Evolutionary conservation across 2,888 invertebrate genomes (phyloP).

Genomic region (Alsophila aescularia): DNA sequence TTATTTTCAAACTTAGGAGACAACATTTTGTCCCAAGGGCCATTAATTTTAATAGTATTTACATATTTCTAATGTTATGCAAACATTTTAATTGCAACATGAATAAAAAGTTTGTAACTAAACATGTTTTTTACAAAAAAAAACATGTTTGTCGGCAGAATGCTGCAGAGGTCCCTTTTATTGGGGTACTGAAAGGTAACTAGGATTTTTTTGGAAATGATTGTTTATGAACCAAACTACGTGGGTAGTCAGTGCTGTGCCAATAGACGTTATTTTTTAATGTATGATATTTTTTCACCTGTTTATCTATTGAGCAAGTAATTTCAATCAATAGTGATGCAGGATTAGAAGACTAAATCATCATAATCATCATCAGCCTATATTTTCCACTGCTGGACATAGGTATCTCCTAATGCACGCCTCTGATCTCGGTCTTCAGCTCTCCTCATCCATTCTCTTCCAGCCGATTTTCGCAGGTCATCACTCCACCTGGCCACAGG

Average conservation of each 20-base stretch:
- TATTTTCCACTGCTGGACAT: no score
- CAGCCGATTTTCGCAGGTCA: no score
- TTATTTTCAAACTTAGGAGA: conserved; percentile 1
- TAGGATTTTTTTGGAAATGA: conserved; percentile 12
- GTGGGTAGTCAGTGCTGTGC: background rate
- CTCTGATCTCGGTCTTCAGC: no score
- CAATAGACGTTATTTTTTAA: no score
- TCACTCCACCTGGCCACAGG: no score
- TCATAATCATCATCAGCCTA: no score
- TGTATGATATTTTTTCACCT: no score
- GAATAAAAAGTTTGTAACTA: conserved; percentile 42
- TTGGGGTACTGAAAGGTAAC: conserved; percentile 16
- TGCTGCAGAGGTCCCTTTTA: conserved; percentile 22
- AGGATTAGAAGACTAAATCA: no score
- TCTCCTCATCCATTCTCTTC: no score
- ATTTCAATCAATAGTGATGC: no score
- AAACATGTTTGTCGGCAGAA: conserved; percentile 26
- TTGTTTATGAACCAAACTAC: background rate
- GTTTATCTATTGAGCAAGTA: no score
- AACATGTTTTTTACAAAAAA: conserved; percentile 30
- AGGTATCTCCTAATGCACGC: no score
- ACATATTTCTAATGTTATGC: conserved; percentile 55
- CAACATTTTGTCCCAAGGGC: conserved; percentile 22
- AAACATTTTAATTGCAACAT: conserved; percentile 53
- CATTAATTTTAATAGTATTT: conserved; percentile 31